Percentiles rank a stretch among this genome's conserved stretches.
Conservation (phyloP, 2,888 invertebrate species). For the Rhorus exstirpatorius region DNA sequence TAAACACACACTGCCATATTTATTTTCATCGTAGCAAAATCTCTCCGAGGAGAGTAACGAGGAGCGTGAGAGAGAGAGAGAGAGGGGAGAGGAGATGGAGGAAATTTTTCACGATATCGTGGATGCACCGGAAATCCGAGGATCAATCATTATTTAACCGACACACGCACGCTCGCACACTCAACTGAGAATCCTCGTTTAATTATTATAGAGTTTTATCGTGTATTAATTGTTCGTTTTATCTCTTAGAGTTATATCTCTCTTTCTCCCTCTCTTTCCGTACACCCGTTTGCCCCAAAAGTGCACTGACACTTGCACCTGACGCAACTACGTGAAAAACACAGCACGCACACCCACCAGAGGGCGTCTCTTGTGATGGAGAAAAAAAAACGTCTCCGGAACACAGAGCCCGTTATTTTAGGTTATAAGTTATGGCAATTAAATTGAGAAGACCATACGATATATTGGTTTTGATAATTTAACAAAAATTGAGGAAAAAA, state of each 20-base stretch:
- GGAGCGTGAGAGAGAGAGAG: background rate
- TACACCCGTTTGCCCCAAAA: constrained; percentile 7
- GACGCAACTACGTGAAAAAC: background rate
- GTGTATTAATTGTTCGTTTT: background rate
- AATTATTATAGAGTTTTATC: constrained; percentile 5
- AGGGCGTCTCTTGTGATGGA: constrained; percentile 1
- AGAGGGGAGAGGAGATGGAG: background rate
- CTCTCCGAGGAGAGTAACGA: too few species aligned
- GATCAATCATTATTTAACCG: constrained; percentile 34
- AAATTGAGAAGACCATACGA: too few species aligned
- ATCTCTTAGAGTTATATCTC: background rate
- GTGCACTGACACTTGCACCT: constrained; percentile 47
- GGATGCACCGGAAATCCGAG: constrained; percentile 20
- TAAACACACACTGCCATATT: constrained; percentile 68
- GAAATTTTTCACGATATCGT: constrained; percentile 39
- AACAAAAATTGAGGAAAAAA: too few species aligned
- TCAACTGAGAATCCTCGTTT: background rate
- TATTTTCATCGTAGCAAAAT: constrained; percentile 42
- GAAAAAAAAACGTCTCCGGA: too few species aligned
- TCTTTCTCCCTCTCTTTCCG: background rate
- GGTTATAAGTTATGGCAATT: too few species aligned
- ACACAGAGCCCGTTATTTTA: too few species aligned
- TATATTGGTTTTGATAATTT: too few species aligned
- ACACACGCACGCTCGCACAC: background rate
- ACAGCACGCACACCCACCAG: constrained; percentile 13